Evolutionary conservation across 2,797 vertebrate species (phyloP), one percentile per base, ranked within the genome.

Genomic region (Lateolabrax maculatus): DNA sequence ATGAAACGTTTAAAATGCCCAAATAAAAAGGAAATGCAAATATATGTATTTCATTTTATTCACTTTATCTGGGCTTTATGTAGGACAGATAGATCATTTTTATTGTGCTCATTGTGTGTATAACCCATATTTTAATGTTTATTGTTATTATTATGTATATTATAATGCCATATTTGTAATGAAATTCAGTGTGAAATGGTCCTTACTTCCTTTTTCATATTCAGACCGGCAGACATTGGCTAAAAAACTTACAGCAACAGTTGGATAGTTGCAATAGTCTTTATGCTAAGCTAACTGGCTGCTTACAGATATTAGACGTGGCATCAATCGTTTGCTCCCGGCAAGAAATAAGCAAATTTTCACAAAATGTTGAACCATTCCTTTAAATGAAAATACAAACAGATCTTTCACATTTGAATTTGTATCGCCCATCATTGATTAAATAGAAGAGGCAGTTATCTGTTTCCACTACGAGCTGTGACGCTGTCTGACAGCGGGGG

Each of bases 401-500:
- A 13, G 25, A 39, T 31, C 39, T 21, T 51, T 29, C 23, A 36
- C 18, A 37, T 48, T 0, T 43, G 25, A 68, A 13, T 60, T n/a
- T 74, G 31, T 53, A 12, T 61, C 34, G 23, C 6, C 18, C 13
- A 27, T 13, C 4, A 19, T 41, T 57, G 21, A 46, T 62, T 16
- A 8, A 36, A 55, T 9, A 43, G 4, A 60, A 13, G 6, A 60
- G n/a, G 25, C 43, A 51, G 12, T 37, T 48, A 0, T 7, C 41
- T 31, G 5, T 60, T 23, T 60, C 23, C 5, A 21, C 41, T 15
- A 3, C 36, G 23, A 21, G 37, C 65, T 56, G 34, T 57, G 27
- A 41, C n/a, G 36, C 27, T 48, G 29, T 8, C 18, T 37, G 56
- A 68, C 25, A 83, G 58, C 61, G 2, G 66, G 74, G 51, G 75